These are phyloP conservation scores for Caranx melampygus DNA, from an alignment of 2,113 vertebrate genomes.

Conservation along the genomic window DNA sequence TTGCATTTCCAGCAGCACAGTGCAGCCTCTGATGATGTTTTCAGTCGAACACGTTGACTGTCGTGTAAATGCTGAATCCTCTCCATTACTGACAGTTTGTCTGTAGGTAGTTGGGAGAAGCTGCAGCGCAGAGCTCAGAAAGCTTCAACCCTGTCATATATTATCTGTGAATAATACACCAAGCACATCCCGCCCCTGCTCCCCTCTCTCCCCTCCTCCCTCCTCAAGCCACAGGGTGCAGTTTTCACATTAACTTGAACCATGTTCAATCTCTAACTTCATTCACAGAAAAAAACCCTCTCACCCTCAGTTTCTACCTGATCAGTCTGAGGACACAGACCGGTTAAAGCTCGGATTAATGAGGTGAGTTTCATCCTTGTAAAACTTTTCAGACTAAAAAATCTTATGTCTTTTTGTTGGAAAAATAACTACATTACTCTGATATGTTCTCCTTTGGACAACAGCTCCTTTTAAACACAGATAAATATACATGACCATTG, in stretches of 20 bases:
- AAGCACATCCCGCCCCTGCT: not conserved
- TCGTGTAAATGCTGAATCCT: not conserved
- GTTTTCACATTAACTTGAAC: not conserved
- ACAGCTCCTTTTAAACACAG: no score
- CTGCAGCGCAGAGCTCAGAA: no score
- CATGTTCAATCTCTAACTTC: not conserved
- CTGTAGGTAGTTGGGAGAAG: no score
- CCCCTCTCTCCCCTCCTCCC: no score
- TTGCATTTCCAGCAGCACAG: no score
- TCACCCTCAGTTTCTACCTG: not conserved
- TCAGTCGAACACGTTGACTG: not conserved
- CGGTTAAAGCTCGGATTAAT: not conserved
- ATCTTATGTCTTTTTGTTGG: no score
- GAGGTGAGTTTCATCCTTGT: not conserved
- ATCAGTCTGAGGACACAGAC: not conserved
- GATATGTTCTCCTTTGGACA: no score
- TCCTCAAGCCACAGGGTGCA: not conserved
- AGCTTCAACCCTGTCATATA: not conserved
- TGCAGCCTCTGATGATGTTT: no score
- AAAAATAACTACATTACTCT: no score
- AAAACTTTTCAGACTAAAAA: no score
- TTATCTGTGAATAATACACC: conserved; percentile 1
- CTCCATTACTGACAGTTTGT: not conserved
- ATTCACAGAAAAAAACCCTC: not conserved
- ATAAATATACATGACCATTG: no score